Base-by-base conservation (phyloP, 1,140 invertebrate genomes). In the Brachionus rotundiformis region DNA sequence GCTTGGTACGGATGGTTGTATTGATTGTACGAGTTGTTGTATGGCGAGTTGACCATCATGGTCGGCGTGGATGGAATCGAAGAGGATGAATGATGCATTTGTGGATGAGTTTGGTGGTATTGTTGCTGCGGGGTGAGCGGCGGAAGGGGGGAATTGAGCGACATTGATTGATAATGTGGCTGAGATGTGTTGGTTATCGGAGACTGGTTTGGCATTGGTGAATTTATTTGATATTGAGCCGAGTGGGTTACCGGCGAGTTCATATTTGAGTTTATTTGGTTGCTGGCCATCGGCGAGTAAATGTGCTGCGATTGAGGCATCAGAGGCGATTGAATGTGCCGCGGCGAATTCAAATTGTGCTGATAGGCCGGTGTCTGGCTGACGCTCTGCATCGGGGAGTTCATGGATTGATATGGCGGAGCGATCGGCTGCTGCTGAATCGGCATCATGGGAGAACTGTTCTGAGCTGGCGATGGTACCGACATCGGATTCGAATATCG, bases 271-370 rank as follows among this genome's bases (percentile, higher is more conserved):
- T n/a, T n/a, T n/a, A n/a, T n/a, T n/a, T n/a, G n/a, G n/a, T 73
- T 73, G 10, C 7, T 27, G 19, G 68, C 31, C 68, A 73, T 73
- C 3, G 68, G 68, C 25, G 68, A 73, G 25, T 73, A 73, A 3
- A 73, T 44, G 41, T 73, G 68, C 29, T 73, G 68, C 8, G 68
- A 73, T n/a, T 73, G 68, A 25, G 68, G 36, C 68, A 73, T 73
- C 68, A 73, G 23, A 6, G 68, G 68, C 5, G 68, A 73, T 10
- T 73, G 68, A 11, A 73, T 73, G 41, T 73, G 68, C 41, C 36
- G 16, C 19, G 68, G 68, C 23, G 68, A 73, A n/a, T 73, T 73
- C 3, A 73, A 27, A 7, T 19, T 23, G 25, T 73, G 68, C 29
- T 73, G 68, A 25, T 73, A 73, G 25, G 23, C 36, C 1, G 68